Base-by-base conservation (phyloP, 2,797 vertebrate species). In the Eidolon dupreanum region DNA sequence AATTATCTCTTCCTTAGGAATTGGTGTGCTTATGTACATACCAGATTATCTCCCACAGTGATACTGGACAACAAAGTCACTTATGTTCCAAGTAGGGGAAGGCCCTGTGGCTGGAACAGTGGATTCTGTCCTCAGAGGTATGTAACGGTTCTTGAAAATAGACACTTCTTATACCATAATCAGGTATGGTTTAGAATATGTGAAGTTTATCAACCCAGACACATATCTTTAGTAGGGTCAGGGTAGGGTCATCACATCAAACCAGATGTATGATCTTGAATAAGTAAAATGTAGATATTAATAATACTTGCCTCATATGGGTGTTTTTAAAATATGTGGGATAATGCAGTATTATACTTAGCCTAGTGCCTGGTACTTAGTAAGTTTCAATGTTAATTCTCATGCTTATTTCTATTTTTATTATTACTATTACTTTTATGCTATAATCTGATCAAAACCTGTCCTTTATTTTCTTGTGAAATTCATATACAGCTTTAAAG, bases 21-120 rank as follows among this genome's bases (percentile, higher is more conserved):
- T 63, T 99, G 99, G 99, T 99, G 99, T 75, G 99, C 99, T 73
- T 99, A 99, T 88, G 98, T 99, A 11, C 99, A 99, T 79, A 99
- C 98, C 28, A 98, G 98, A 78, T 98, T 99, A 4, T 91, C 98
- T 20, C 99, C 99, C 20, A 98, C 98, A 3, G 98, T 97, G 33
- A 96, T 98, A 46, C 90, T 98, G 57, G 99, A 99, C 94, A 98
- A 98, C 53, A 59, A 98, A 94, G 96, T 98, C 94, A 97, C 98
- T 77, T 98, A 95, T 1, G 1, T 98, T 36, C 97, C 98, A 8
- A 91, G 75, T 55, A 97, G 97, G 88, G 96, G 38, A 1, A 96
- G 98, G 38, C 94, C 96, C 28, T 99, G 99, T 81, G 74, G 94
- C 51, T 98, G 98, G 98, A 90, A 10, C n/a, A 38, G 66, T 71